Percentiles rank a stretch among this genome's conserved stretches.
phyloP scores from a whole-genome alignment of 2,797 vertebrate species.

The Pristis pectinata region DNA sequence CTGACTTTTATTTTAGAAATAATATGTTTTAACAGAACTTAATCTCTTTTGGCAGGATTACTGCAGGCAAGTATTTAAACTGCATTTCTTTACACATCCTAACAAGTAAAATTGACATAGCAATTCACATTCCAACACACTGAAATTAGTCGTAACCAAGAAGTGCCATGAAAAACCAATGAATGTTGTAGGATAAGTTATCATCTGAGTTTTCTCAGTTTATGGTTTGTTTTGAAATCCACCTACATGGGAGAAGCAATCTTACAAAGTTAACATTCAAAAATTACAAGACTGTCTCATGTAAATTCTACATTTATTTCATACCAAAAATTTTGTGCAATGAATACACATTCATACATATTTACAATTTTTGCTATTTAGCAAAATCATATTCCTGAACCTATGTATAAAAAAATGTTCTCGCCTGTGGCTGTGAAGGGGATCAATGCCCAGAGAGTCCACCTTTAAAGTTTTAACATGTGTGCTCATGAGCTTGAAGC shows the following conservation, averaged over 20 bases:
- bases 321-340: constrained; percentile 74
- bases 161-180: background rate
- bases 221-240: background rate
- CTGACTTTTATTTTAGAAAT: background rate
- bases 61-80: background rate
- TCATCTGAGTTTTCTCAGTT: background rate
- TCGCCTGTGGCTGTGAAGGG: constrained; percentile 46
- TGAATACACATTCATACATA: constrained; percentile 70
- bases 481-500: constrained; percentile 55
- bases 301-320: constrained; percentile 68
- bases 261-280: constrained; percentile 41
- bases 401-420: constrained; percentile 49
- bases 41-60: too few relatives aligned
- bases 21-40: background rate
- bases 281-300: constrained; percentile 55
- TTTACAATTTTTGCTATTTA: constrained; percentile 60
- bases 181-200: background rate
- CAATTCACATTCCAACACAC: background rate
- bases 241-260: background rate
- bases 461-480: constrained; percentile 40
- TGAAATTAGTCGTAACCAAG: background rate
- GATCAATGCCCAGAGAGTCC: constrained; percentile 54
- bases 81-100: background rate
- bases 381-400: constrained; percentile 58
- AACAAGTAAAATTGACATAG: background rate